phyloP scores from a whole-genome alignment of 2,888 invertebrate genomes.

The Drosophila recens region DNA sequence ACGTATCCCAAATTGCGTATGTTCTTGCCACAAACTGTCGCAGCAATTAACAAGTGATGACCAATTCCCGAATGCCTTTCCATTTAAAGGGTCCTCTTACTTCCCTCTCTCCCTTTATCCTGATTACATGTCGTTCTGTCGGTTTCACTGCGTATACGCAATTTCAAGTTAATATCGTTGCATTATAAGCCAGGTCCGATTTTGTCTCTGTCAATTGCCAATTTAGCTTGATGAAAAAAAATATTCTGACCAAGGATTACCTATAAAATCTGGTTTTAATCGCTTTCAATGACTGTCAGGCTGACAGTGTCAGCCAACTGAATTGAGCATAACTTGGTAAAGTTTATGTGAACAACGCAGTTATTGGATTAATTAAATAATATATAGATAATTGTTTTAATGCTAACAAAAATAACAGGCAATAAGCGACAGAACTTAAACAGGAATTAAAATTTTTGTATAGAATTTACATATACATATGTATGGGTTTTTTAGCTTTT shows the following conservation, averaged over 20 bases:
- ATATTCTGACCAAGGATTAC: conserved; percentile 28
- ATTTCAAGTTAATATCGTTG: conserved; percentile 74
- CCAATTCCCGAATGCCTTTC: conserved; percentile 38
- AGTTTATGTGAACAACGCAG: neutral
- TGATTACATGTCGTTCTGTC: conserved; percentile 24
- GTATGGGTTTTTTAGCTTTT: too few species aligned
- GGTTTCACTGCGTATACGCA: conserved; percentile 38
- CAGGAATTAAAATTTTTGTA: too few species aligned
- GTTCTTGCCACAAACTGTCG: conserved; percentile 72
- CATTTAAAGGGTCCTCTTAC: conserved; percentile 24
- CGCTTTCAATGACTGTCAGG: conserved; percentile 34
- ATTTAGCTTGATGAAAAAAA: conserved; percentile 39
- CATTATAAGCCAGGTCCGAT: conserved; percentile 64
- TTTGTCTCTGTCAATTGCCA: conserved; percentile 45
- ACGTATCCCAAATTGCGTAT: conserved; percentile 9
- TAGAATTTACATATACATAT: too few species aligned
- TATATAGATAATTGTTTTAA: neutral
- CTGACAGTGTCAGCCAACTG: too few species aligned
- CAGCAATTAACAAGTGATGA: conserved; percentile 66
- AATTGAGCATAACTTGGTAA: neutral
- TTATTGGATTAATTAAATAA: too few species aligned
- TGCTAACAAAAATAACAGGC: too few species aligned
- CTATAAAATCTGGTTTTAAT: conserved; percentile 71
- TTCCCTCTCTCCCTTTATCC: neutral
- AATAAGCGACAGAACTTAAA: too few species aligned